phyloP scores from a whole-genome alignment of 1,140 invertebrate genomes.

The silkworm (Bombyx mori) region DNA sequence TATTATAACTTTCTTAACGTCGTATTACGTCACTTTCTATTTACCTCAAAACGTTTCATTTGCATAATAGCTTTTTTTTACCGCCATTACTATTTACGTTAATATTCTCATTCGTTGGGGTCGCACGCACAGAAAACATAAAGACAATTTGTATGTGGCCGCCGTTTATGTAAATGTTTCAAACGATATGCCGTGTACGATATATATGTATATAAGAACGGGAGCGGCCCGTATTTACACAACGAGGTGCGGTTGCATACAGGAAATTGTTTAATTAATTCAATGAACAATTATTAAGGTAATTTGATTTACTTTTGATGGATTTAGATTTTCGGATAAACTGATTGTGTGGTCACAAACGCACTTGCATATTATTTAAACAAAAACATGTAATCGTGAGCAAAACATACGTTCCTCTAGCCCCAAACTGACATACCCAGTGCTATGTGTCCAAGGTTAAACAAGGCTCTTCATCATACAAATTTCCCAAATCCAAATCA shows the following conservation, averaged over 20 bases:
- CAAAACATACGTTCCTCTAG: too few relatives aligned
- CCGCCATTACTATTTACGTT: conserved; percentile 65
- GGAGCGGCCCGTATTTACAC: conserved; percentile 41
- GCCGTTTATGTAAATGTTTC: conserved; percentile 69
- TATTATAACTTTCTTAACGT: conserved; percentile 56
- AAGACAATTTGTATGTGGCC: conserved; percentile 65
- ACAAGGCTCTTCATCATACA: too few relatives aligned
- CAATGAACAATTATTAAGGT: too few relatives aligned
- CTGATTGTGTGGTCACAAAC: too few relatives aligned
- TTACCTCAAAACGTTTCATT: conserved; percentile 68
- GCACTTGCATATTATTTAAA: too few relatives aligned
- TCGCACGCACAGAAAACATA: conserved; percentile 67
- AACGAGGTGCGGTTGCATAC: conserved; percentile 39
- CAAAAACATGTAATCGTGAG: too few relatives aligned
- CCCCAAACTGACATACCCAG: too few relatives aligned
- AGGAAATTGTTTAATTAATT: conserved; percentile 6
- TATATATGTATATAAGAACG: conserved; percentile 49
- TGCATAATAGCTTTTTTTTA: conserved; percentile 70
- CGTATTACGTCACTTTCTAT: conserved; percentile 61
- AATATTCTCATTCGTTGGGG: conserved; percentile 65
- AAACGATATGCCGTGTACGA: conserved; percentile 54
- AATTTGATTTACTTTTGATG: too few relatives aligned
- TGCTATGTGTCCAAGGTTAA: too few relatives aligned
- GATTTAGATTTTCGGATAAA: neutral
- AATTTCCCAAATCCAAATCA: too few relatives aligned